Conservation (phyloP, 2,113 vertebrate species). For the Excalfactoria chinensis region DNA sequence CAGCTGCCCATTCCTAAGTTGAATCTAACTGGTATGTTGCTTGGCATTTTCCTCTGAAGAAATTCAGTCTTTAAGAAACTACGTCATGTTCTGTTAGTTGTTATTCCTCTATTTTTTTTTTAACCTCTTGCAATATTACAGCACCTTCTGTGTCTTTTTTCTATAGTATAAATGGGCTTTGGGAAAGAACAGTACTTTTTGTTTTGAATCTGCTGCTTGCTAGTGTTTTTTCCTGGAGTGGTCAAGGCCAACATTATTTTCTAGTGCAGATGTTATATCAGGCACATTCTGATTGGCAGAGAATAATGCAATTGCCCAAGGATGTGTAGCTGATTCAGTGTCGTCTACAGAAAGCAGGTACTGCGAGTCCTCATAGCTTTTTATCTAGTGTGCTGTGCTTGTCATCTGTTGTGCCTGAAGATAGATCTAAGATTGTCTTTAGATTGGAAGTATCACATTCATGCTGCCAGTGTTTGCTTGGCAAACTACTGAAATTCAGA, state of each 20-base stretch:
- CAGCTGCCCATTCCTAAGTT: constrained; percentile 94
- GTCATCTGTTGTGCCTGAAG: background rate
- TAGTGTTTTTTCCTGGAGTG: background rate
- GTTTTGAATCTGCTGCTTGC: background rate
- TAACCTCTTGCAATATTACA: background rate
- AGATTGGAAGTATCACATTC: background rate
- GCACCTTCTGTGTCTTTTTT: background rate
- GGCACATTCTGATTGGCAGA: background rate
- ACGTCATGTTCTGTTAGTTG: background rate
- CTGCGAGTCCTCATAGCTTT: background rate
- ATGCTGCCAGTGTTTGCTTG: background rate
- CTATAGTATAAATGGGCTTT: accelerated
- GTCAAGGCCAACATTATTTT: background rate
- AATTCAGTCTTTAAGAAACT: background rate
- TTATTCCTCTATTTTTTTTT: background rate
- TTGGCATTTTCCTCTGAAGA: background rate
- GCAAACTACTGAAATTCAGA: background rate
- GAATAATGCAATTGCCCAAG: no score
- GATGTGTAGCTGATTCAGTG: accelerated
- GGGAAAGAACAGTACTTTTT: background rate
- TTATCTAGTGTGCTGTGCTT: background rate
- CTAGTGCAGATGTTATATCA: background rate
- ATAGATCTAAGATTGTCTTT: background rate
- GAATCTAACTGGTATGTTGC: constrained; percentile 90
- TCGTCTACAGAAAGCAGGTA: background rate